These are phyloP conservation scores for Bufo gargarizans DNA, from an alignment of 2,113 vertebrate genomes.

Conservation along the genomic window DNA sequence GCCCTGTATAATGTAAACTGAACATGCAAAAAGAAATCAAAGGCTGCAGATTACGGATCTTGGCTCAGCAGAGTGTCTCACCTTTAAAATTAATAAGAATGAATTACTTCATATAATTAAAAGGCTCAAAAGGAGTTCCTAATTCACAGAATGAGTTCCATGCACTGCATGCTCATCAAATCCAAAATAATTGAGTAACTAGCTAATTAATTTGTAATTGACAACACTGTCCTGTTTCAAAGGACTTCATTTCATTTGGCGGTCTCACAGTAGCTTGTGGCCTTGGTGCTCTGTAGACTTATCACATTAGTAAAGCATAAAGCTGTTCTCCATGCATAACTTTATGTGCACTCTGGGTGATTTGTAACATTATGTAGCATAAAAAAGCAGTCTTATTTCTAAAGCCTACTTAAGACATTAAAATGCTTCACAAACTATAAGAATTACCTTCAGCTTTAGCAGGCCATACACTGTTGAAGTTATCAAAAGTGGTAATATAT, in stretches of 20 bases:
- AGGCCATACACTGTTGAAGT: background rate
- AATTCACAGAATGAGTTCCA: constrained; percentile 63
- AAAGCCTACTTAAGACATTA: background rate
- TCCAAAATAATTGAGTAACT: constrained; percentile 67
- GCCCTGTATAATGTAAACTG: background rate
- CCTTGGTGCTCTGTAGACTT: constrained; percentile 43
- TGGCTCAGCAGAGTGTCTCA: constrained; percentile 57
- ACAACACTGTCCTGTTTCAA: constrained; percentile 64
- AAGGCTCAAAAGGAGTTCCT: constrained; percentile 65
- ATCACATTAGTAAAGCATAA: constrained; percentile 30
- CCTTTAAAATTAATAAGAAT: constrained; percentile 68
- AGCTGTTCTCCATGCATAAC: constrained; percentile 19
- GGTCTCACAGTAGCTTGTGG: constrained; percentile 53
- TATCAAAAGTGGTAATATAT: no score
- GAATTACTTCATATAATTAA: constrained; percentile 71
- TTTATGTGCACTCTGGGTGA: constrained; percentile 5
- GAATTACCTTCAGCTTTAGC: background rate
- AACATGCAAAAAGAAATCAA: constrained; percentile 8
- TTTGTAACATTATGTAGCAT: background rate
- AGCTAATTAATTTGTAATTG: constrained; percentile 71
- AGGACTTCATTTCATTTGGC: constrained; percentile 60
- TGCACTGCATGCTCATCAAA: constrained; percentile 65
- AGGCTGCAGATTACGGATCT: constrained; percentile 9
- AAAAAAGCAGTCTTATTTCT: background rate
- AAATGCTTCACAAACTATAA: background rate